Percentiles rank a stretch among this genome's conserved stretches.
Conservation (phyloP, 2,113 vertebrate species). For the Gallinago paraguaiae region DNA sequence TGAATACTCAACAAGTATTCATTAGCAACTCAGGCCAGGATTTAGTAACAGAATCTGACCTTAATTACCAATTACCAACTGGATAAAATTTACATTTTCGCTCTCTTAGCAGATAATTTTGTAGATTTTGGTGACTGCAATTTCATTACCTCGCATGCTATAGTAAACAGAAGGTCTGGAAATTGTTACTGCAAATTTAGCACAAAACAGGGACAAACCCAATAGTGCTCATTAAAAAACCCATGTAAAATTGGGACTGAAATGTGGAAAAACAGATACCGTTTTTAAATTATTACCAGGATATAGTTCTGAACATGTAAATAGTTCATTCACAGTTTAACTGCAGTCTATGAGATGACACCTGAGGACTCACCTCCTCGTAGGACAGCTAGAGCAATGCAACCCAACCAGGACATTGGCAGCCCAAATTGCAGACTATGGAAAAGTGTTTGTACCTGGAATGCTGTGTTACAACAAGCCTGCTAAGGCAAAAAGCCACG, state of each 20-base stretch:
- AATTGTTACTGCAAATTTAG: background rate
- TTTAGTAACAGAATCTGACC: background rate
- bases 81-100: background rate
- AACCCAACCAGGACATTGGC: background rate
- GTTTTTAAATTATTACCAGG: background rate
- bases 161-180: background rate
- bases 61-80: background rate
- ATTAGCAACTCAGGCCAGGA: background rate
- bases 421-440: background rate
- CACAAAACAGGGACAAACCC: background rate
- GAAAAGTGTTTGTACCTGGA: background rate
- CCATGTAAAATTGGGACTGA: background rate
- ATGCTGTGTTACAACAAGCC: background rate
- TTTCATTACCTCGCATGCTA: background rate
- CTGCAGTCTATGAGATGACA: background rate
- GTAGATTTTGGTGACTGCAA: background rate
- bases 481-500: background rate
- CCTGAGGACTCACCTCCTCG: background rate
- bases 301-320: constrained; percentile 33
- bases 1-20: background rate
- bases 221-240: background rate
- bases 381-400: background rate
- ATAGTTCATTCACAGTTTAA: background rate
- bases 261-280: background rate
- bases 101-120: background rate